Conservation (phyloP, 2,113 vertebrate genomes). For the Lichenostomus cassidix region DNA sequence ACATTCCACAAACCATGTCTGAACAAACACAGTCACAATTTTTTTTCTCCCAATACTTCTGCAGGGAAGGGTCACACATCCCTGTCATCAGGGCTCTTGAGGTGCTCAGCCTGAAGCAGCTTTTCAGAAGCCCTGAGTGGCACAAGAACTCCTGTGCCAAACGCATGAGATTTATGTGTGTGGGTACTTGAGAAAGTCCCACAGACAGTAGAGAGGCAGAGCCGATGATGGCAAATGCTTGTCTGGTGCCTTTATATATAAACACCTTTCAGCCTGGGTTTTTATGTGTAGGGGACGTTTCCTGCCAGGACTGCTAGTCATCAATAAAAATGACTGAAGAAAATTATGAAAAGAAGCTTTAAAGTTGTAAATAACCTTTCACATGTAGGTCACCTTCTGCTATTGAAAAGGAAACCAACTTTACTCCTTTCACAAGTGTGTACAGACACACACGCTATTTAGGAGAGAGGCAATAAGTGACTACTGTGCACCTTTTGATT, state of each 20-base stretch:
- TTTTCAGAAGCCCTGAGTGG: neutral
- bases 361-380: conserved; percentile 9
- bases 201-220: neutral
- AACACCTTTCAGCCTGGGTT: neutral
- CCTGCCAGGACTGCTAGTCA: neutral
- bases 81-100: neutral
- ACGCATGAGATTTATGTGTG: neutral
- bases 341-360: conserved; percentile 35
- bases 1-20: neutral
- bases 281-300: neutral
- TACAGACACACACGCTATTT: neutral
- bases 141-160: neutral
- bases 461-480: neutral
- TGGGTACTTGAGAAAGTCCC: neutral
- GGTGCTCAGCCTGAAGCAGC: neutral
- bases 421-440: neutral
- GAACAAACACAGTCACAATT: accelerated
- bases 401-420: neutral
- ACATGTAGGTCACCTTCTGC: neutral
- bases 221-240: neutral
- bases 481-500: neutral
- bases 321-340: neutral
- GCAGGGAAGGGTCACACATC: neutral
- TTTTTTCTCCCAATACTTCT: neutral
- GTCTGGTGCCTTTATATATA: neutral